Percentiles rank a stretch among this genome's conserved stretches.
Conservation (phyloP, 2,113 vertebrate species). For the Leptocoma aspasia region DNA sequence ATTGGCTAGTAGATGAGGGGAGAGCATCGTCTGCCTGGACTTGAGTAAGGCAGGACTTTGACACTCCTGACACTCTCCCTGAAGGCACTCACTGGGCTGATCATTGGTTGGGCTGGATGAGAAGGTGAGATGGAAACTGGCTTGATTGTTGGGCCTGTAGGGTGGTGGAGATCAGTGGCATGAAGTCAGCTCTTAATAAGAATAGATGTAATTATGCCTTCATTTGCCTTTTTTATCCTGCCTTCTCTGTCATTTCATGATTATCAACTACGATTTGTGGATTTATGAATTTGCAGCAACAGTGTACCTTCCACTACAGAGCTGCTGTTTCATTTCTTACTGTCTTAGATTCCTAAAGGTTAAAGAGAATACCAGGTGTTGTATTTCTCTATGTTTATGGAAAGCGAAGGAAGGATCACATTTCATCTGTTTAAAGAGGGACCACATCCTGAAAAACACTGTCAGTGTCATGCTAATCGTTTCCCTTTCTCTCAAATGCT, state of each 20-base stretch:
- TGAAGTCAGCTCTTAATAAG: not conserved
- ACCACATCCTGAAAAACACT: not conserved
- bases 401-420: not conserved
- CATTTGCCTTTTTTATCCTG: not conserved
- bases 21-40: not conserved
- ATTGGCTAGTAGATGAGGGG: not conserved
- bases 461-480: not conserved
- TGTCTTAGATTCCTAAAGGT: not conserved
- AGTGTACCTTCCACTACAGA: not conserved
- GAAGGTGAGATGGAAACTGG: not conserved
- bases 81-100: rapidly evolving
- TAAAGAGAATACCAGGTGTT: not conserved
- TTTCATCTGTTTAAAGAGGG: not conserved
- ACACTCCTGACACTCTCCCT: not conserved
- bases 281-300: not conserved
- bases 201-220: not conserved
- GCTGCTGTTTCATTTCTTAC: not conserved
- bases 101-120: not conserved
- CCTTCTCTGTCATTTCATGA: not conserved
- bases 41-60: not conserved
- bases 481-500: not conserved
- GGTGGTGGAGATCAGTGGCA: not conserved
- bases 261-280: not conserved
- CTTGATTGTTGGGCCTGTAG: not conserved
- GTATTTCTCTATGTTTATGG: not conserved